Evolutionary conservation across 2,888 invertebrate species (phyloP), one percentile per base, ranked within the genome.

Genomic region (Eristalis intricaria): DNA sequence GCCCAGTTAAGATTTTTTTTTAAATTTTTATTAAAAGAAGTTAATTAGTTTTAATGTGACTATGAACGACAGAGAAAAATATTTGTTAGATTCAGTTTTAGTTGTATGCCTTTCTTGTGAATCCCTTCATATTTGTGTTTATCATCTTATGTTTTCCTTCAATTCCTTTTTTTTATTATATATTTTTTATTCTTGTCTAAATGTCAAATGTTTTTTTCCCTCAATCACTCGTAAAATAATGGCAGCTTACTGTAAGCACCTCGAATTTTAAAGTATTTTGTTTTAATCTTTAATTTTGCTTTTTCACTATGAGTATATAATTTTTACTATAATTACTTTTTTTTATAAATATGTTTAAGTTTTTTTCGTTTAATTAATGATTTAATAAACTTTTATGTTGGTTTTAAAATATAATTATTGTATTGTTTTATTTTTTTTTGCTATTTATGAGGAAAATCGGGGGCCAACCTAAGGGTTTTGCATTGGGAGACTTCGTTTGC

Each of bases 351-450:
- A 66, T 68, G 58, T 50, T 76, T 58, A 68, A 60, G 60, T 13
- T 60, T 80, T n/a, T 83, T 75, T 87, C 61, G 43, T 84, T 75
- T 29, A 86, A 71, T 75, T 29, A 86, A 71, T 76, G 68, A 87
- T 87, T 86, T 76, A 86, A 87, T 87, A 87, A 87, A 87, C 84
- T 84, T 73, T 87, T 84, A 87, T 87, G 75, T 84, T 87, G 83
- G 87, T 84, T 84, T 87, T 79, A 79, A 80, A 80, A 84, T 80
- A 68, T 74, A 64, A 66, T 70, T 58, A 38, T 15, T 70, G 66
- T 5, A 7, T 15, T 66, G 70, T 69, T 68, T n/a, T 38, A 5
- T n/a, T 13, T 3, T 15, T 56, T 15, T 56, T 19, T 64, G 32
- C 32, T 32, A 0, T 32, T 32, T 32, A 1, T 7, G 63, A 23